A percentile compares a stretch with the other conserved stretches of the same genome.
These are phyloP conservation scores for Periophthalmodon schlosseri DNA, from an alignment of 2,113 vertebrate genomes.

Conservation along the genomic window DNA sequence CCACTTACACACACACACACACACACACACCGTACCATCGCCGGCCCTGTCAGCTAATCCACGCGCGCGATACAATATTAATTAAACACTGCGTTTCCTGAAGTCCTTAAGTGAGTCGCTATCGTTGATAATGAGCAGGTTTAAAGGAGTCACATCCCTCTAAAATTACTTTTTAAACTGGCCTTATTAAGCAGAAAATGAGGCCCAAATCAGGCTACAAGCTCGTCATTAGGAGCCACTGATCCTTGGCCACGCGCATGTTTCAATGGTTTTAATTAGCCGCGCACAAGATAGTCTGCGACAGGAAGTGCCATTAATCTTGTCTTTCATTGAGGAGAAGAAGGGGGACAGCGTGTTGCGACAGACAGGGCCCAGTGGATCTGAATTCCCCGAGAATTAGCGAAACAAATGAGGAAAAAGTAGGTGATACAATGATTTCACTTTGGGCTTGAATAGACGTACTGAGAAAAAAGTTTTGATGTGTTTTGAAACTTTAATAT, in stretches of 20 bases:
- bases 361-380: conserved; percentile 47
- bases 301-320: conserved; percentile 93
- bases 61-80: conserved; percentile 82
- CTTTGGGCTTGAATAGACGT: neutral
- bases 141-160: conserved; percentile 86
- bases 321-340: conserved; percentile 80
- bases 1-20: conserved; percentile 32
- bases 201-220: conserved; percentile 92
- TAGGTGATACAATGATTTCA: conserved; percentile 23
- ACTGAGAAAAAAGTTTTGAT: neutral
- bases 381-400: conserved; percentile 45
- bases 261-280: conserved; percentile 91
- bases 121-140: conserved; percentile 89
- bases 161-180: conserved; percentile 92
- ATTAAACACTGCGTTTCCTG: conserved; percentile 88
- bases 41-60: conserved; percentile 83
- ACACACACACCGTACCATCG: conserved; percentile 54
- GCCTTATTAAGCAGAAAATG: conserved; percentile 95
- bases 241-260: conserved; percentile 86
- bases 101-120: conserved; percentile 85
- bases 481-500: neutral
- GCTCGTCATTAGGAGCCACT: conserved; percentile 91
- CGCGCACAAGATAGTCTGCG: conserved; percentile 81
- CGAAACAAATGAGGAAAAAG: conserved; percentile 32
- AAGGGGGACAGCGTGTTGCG: conserved; percentile 48